These are phyloP conservation scores for Anarrhichthys ocellatus DNA, from an alignment of 2,113 vertebrate species.

Conservation along the genomic window DNA sequence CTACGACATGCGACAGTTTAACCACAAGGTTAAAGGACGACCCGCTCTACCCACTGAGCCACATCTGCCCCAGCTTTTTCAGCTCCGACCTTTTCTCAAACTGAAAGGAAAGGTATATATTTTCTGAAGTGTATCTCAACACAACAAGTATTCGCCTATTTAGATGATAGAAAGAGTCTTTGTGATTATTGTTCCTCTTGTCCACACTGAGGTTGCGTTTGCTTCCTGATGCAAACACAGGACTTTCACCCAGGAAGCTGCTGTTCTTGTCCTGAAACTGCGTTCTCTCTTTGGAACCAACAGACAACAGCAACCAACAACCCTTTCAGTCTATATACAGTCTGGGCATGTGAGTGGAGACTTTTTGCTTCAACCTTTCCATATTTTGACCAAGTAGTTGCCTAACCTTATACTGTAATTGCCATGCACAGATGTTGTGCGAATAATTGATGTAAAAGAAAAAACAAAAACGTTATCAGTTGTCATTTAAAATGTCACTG, in stretches of 20 bases:
- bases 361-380: not conserved
- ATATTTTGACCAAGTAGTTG: not conserved
- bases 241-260: no score
- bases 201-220: no score
- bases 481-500: constrained; percentile 1
- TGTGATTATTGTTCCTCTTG: not conserved
- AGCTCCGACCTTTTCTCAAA: not conserved
- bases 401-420: not conserved
- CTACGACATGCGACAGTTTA: not conserved
- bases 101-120: not conserved
- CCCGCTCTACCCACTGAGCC: not conserved
- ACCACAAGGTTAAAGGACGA: not conserved
- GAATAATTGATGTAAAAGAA: not conserved
- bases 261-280: not conserved
- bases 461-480: not conserved
- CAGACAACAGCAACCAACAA: not conserved
- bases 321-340: not conserved
- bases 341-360: not conserved
- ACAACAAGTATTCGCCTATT: not conserved
- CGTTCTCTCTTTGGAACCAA: not conserved
- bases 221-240: no score
- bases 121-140: not conserved
- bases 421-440: not conserved
- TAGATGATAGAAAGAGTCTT: constrained; percentile 6
- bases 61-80: not conserved